Evolutionary conservation across 2,797 vertebrate genomes (phyloP).

Genomic region (Urosaurus nigricauda): DNA sequence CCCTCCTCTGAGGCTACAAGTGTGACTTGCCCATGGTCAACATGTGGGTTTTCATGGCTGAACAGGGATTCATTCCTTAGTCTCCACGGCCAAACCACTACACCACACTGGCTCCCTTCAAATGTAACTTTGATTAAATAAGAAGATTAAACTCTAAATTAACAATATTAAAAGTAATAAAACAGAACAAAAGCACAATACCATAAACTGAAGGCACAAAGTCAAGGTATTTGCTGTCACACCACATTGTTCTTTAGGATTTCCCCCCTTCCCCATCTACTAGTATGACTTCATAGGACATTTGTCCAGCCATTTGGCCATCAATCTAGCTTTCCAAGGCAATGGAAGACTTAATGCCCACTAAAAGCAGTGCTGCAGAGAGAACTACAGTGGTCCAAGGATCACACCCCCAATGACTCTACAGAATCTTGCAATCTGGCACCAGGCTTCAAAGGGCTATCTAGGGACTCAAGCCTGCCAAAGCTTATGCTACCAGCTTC

Average conservation of each 20-base stretch:
- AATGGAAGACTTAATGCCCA: not conserved
- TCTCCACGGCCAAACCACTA: too few species aligned
- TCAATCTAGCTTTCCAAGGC: not conserved
- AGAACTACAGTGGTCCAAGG: not conserved
- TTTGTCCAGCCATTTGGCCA: not conserved
- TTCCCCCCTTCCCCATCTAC: not conserved
- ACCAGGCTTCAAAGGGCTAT: not conserved
- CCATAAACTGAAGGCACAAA: conserved; percentile 23
- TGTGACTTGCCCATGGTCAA: too few species aligned
- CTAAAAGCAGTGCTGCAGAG: not conserved
- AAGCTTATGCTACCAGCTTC: too few species aligned
- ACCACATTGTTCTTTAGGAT: not conserved
- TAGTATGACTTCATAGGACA: not conserved
- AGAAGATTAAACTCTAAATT: not conserved
- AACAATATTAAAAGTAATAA: not conserved
- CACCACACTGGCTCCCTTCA: not conserved
- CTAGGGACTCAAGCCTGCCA: too few species aligned
- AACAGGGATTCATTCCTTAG: too few species aligned
- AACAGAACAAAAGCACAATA: conserved; percentile 15
- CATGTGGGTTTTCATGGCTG: too few species aligned
- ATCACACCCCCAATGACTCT: too few species aligned
- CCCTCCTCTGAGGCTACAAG: too few species aligned
- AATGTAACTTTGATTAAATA: not conserved
- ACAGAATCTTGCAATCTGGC: not conserved
- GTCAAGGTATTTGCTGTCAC: not conserved